Evolutionary conservation across 2,113 vertebrate species (phyloP).

Genomic region (Thamnophis sirtalis): DNA sequence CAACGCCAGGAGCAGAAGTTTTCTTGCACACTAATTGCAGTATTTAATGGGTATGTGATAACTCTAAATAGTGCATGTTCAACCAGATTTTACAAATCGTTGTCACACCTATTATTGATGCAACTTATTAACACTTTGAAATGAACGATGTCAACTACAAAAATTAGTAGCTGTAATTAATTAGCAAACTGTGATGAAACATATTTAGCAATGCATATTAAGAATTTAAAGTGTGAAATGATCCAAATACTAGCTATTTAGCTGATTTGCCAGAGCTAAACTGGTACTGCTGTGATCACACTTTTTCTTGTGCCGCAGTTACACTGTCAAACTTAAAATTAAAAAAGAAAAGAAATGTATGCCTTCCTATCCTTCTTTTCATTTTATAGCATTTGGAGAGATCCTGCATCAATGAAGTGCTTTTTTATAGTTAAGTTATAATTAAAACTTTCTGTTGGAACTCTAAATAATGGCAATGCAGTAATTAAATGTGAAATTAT

Average conservation of each 20-base stretch:
- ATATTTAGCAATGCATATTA: conserved; percentile 66
- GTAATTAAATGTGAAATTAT: conserved; percentile 37
- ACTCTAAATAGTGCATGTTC: conserved; percentile 19
- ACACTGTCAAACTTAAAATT: conserved; percentile 42
- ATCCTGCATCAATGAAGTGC: conserved; percentile 10
- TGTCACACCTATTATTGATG: conserved; percentile 55
- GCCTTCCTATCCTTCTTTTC: conserved; percentile 34
- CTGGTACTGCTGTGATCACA: conserved; percentile 48
- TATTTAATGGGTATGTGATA: conserved; percentile 18
- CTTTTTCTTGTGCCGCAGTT: conserved; percentile 35
- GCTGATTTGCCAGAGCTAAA: conserved; percentile 62
- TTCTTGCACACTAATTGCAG: background rate
- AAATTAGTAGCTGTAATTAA: conserved; percentile 65
- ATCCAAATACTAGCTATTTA: conserved; percentile 60
- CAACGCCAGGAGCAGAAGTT: background rate
- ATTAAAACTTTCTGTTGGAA: conserved; percentile 40
- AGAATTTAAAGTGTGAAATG: conserved; percentile 60
- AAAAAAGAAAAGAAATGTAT: conserved; percentile 37
- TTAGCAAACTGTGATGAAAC: conserved; percentile 64
- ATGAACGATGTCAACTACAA: conserved; percentile 55
- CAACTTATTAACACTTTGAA: conserved; percentile 59
- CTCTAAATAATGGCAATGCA: conserved; percentile 28
- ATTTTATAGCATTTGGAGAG: conserved; percentile 37
- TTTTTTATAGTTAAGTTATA: conserved; percentile 37
- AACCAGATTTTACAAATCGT: conserved; percentile 45